Evolutionary conservation across 2,888 invertebrate genomes (phyloP), one percentile per base, ranked within the genome.

Genomic region (Drosophila affinis): DNA sequence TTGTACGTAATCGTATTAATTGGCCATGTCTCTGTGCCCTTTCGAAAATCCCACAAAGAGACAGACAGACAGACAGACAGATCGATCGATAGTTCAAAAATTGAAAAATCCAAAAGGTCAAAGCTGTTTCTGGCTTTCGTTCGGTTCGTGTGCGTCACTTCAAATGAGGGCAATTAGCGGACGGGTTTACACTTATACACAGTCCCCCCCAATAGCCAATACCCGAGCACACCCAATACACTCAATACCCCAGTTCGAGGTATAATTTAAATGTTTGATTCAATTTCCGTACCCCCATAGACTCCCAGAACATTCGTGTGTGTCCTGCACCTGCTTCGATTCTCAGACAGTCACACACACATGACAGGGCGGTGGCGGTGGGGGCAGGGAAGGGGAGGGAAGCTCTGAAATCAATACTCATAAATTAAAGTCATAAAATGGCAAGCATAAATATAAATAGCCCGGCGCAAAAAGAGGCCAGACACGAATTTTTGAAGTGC

Each of bases 1-100:
- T 82, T 75, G 72, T 55, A 65, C 58, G 59, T 72, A 77, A 79
- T 86, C 83, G 69, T 75, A 79, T 78, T 88, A 88, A 83, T 83
- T 88, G 83, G 80, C 68, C 73, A 59, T 51, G 60, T 51, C 21
- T 54, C 45, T n/a, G 45, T 46, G 44, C 32, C 32, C 57, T 58
- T 21, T 18, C n/a, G 32, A 24, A 34, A 39, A n/a, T 14, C 6
- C 39, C 39, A n/a, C 39, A 39, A 39, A 39, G 7, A 39, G 39
- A 39, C 39, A 39, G 39, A 4, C 34, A 9, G 10, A 32, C 57
- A 9, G 29, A 32, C 9, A 14, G 27, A 12, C 12, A 18, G 3
- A 60, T 61, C 63, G 18, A 83, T 87, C 87, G 78, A 88, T 86
- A 88, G 49, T 79, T 54, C 48, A 77, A 87, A 75, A 71, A 65